Base-by-base conservation (phyloP, 1,140 invertebrate species). In the Brachionus manjavacas region DNA sequence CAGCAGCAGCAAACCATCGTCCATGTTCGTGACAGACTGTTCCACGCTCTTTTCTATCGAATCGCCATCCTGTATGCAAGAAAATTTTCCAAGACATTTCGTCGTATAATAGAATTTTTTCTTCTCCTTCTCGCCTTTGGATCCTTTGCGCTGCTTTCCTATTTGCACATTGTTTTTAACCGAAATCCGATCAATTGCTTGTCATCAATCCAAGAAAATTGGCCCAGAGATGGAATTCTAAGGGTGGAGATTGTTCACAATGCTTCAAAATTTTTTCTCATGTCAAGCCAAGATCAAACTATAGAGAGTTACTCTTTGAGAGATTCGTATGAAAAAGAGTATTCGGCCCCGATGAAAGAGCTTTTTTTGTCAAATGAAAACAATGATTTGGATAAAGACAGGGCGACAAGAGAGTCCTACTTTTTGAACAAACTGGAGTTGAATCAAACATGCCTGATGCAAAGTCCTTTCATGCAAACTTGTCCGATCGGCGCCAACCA, bases 151-250 rank as follows among this genome's bases (percentile, higher is more conserved):
- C 28, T 96, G 46, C 91, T 99, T 85, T 93, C 94, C 41, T 99
- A 99, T 89, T 96, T 98, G 86, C 97, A 99, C 88, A 92, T 96
- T 88, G 93, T 94, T 52, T 98, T 98, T 89, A 95, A 96, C 79
- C 92, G 94, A 86, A 92, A 94, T 86, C 96, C 96, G 25, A 95
- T 95, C 46, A 96, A 95, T 86, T 99, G 97, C 91, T 91, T 99
- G 85, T 93, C 96, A 87, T 92, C 95, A 88, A 92, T 98, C 7
- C 87, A 94, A 88, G 92, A 94, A 85, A 92, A 93, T 20, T 99
- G 97, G 97, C 96, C 96, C 1, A 91, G 94, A 84, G 94, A 98
- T 90, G 97, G 97, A 12, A 96, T 99, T 85, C 90, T 99, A 3
- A 89, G 95, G 86, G 95, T 99, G n/a, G 96, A 99, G 91, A 96